These are phyloP conservation scores for Mustelus asterias DNA, from an alignment of 2,113 vertebrate species.

Conservation along the genomic window DNA sequence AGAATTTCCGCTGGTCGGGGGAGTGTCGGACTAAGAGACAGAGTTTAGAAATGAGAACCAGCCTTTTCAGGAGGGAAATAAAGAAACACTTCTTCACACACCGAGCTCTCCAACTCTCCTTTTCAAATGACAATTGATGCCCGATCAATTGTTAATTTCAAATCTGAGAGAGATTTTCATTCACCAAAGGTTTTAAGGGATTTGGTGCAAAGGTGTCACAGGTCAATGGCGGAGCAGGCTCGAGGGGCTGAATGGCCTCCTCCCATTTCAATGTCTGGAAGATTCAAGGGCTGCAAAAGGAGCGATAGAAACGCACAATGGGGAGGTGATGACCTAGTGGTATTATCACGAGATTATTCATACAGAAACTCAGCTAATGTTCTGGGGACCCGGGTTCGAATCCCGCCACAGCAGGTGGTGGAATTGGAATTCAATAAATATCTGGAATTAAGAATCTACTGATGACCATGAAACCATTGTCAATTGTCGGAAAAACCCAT, in stretches of 20 bases:
- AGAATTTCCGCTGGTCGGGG: background rate
- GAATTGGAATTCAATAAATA: no score
- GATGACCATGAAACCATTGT: no score
- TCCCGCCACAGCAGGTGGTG: no score
- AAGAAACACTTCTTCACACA: background rate
- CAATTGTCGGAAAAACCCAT: no score
- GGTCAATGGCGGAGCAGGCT: background rate
- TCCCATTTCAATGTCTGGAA: background rate
- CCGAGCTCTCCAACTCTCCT: background rate
- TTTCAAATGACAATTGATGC: no score
- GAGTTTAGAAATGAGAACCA: background rate
- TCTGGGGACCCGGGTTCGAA: no score
- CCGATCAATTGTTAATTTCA: background rate
- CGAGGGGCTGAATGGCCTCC: background rate
- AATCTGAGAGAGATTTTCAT: background rate
- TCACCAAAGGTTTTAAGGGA: background rate
- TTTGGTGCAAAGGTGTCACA: background rate
- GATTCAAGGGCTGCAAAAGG: background rate
- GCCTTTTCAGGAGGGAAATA: background rate
- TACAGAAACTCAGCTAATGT: no score
- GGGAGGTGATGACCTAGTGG: no score
- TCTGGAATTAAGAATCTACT: no score
- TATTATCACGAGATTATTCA: no score
- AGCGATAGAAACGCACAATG: background rate
- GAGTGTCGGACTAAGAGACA: background rate